These are phyloP conservation scores for Megaceryle maxima DNA, from an alignment of 2,113 vertebrate species.

Conservation along the genomic window DNA sequence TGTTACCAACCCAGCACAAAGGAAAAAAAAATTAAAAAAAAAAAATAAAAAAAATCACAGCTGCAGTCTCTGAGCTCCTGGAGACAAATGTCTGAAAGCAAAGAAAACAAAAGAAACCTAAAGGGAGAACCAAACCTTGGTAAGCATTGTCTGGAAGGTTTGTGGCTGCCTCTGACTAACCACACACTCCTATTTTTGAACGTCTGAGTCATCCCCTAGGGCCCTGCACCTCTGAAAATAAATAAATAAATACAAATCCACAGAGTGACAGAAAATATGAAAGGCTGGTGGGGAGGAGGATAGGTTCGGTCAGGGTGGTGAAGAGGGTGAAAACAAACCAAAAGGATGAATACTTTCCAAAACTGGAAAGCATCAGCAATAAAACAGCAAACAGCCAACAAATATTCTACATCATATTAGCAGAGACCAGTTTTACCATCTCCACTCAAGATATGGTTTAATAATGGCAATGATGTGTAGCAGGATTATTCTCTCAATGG, in stretches of 20 bases:
- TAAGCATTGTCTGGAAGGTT: neutral
- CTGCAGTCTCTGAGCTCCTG: slow-evolving; percentile 27
- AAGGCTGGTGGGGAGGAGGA: neutral
- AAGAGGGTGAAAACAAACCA: neutral
- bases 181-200: neutral
- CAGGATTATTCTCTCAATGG: neutral
- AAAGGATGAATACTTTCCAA: neutral
- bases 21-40: neutral
- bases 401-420: neutral
- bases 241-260: neutral
- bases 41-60: neutral
- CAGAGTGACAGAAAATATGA: neutral
- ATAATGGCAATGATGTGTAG: neutral
- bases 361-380: neutral
- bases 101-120: slow-evolving; percentile 47
- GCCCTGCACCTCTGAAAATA: slow-evolving; percentile 23
- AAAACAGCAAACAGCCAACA: neutral
- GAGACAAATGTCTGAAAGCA: slow-evolving; percentile 40
- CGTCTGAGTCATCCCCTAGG: neutral
- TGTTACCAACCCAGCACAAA: neutral
- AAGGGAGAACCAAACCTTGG: slow-evolving; percentile 16
- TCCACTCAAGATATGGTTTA: neutral
- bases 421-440: neutral
- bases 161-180: slow-evolving; percentile 16
- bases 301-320: neutral